Base-by-base conservation (phyloP, 2,797 vertebrate species). In the Sebastes jordani region DNA sequence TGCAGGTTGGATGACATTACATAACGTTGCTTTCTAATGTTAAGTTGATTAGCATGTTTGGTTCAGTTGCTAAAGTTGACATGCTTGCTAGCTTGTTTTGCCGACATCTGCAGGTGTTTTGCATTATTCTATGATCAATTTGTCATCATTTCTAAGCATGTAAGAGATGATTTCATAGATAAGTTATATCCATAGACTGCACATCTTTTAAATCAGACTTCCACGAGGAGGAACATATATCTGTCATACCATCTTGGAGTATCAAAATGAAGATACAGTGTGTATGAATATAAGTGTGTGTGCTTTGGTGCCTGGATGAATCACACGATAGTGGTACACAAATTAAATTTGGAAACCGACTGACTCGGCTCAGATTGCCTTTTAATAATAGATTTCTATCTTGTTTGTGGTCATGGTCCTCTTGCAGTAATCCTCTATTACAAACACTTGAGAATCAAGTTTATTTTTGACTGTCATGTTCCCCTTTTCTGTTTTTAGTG, bases 311-410 rank as follows among this genome's bases (percentile, higher is more conserved):
- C 30, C 56, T 36, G 58, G 25, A 65, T 74, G 63, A 75, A 72
- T 83, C 75, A 71, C 68, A 76, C 59, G 68, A 78, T 27, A n/a
- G 14, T 79, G 59, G 42, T 27, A 11, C 34, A 59, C 36, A 66
- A 74, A 87, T 84, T 64, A 32, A 74, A 80, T 76, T 58, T 85
- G 80, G 38, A 88, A 73, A 61, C 55, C 7, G 20, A 63, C n/a
- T 32, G 30, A 71, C 64, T 69, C 78, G 61, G 56, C 76, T 82
- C 65, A 64, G 64, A 76, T 61, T 79, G 27, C 49, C 22, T 56
- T 73, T 52, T 52, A 25, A 78, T 76, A 76, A 74, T 78, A 84
- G 38, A 72, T 83, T 80, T 83, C 70, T 64, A 20, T 62, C 62
- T 65, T 61, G 65, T 67, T 54, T 72, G 54, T 55, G 14, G 14